phyloP scores from a whole-genome alignment of 2,113 vertebrate genomes.

The Narcine bancroftii region DNA sequence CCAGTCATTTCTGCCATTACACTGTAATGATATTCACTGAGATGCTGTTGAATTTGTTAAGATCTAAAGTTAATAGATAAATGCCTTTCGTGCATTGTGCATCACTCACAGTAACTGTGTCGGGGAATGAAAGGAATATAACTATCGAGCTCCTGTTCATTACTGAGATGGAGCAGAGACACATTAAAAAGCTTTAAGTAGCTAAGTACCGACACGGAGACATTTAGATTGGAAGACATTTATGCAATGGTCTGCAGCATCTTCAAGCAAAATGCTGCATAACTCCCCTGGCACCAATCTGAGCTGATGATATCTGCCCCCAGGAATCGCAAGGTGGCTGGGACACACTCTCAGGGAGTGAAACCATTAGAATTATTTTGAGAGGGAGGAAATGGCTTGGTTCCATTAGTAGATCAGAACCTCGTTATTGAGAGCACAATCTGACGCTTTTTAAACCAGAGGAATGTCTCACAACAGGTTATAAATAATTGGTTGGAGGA shows the following conservation, averaged over 20 bases:
- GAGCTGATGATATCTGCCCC: neutral
- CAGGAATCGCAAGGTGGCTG: neutral
- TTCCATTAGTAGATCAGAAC: slow-evolving; percentile 17
- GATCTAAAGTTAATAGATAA: slow-evolving; percentile 31
- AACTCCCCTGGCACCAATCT: slow-evolving; percentile 3
- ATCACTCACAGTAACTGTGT: slow-evolving; percentile 17
- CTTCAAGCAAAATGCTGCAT: slow-evolving; percentile 29
- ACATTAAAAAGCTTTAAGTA: slow-evolving; percentile 26
- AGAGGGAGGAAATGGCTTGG: neutral
- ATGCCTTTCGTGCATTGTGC: slow-evolving; percentile 17
- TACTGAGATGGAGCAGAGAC: neutral
- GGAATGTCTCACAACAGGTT: slow-evolving; percentile 24
- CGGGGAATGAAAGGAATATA: slow-evolving; percentile 3
- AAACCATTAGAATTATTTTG: neutral
- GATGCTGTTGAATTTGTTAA: slow-evolving; percentile 27
- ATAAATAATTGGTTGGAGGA: slow-evolving; percentile 36
- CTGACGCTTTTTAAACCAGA: slow-evolving; percentile 11
- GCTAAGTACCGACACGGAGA: neutral
- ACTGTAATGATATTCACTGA: slow-evolving; percentile 11
- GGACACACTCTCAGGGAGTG: neutral
- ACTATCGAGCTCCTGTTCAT: neutral
- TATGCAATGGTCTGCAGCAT: slow-evolving; percentile 11
- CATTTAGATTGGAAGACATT: slow-evolving; percentile 24
- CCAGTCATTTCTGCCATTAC: neutral
- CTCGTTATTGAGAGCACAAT: slow-evolving; percentile 26